Evolutionary conservation across 2,797 vertebrate species (phyloP).

Genomic region (Epinephelus awoara): DNA sequence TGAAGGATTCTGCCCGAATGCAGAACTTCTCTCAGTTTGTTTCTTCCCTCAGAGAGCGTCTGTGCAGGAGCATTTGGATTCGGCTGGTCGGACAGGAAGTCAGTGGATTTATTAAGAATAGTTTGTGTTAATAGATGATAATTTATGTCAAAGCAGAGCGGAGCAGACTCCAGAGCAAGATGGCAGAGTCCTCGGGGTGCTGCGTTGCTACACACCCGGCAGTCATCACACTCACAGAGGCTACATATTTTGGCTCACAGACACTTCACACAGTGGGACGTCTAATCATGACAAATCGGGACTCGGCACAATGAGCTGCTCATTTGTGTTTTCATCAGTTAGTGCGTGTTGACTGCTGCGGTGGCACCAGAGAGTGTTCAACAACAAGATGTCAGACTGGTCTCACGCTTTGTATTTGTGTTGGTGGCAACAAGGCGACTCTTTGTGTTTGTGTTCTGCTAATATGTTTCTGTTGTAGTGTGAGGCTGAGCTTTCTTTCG

Average conservation of each 20-base stretch:
- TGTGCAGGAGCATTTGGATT: not conserved
- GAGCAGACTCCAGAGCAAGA: not conserved
- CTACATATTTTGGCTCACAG: conserved; percentile 17
- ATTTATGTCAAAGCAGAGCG: not conserved
- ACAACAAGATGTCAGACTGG: not conserved
- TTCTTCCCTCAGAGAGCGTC: not conserved
- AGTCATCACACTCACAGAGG: conserved; percentile 23
- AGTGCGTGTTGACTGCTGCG: not conserved
- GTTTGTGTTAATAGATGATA: not conserved
- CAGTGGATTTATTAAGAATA: not conserved
- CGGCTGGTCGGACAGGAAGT: not conserved
- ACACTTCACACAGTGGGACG: conserved; percentile 15
- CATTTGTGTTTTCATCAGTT: conserved; percentile 52
- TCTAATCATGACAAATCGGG: conserved; percentile 54
- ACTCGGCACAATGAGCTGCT: conserved; percentile 24
- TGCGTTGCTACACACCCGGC: not conserved
- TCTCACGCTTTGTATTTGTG: conserved; percentile 16
- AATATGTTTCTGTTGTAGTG: conserved; percentile 18
- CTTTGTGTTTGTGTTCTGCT: conserved; percentile 27
- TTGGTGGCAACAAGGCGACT: conserved; percentile 31
- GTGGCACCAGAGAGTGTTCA: not conserved
- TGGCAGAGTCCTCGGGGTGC: not conserved
- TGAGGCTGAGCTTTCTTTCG: conserved; percentile 15
- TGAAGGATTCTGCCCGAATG: conserved; percentile 10
- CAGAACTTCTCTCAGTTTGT: conserved; percentile 25